Base-by-base conservation (phyloP, 2,797 vertebrate species). In the Gobio occitaniae region DNA sequence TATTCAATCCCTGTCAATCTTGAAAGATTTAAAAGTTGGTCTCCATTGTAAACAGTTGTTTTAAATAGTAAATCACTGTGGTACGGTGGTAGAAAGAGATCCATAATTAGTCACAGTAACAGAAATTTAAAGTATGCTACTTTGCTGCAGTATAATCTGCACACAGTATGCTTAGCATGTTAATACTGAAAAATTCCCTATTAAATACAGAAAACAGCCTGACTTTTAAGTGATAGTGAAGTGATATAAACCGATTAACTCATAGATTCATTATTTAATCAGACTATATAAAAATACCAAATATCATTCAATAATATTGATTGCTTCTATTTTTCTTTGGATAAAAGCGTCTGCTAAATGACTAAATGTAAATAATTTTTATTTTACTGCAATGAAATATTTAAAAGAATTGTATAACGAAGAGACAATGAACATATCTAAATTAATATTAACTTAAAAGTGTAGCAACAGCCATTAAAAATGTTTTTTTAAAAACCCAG, bases 1-100 rank as follows among this genome's bases (percentile, higher is more conserved):
- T 29, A 52, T 68, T 36, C 65, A 81, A 15, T 48, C 29, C 61
- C 75, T 63, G 83, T 82, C 83, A 86, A 50, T 83, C 78, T 78
- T 1, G 11, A n/a, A 54, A 38, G 61, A 80, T 69, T 44, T 74
- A 59, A 50, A 56, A 80, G 15, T 52, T 76, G 15, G 19, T 41
- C 29, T 19, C 16, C 16, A 76, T 56, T 56, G 61, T 56, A 44
- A 36, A 65, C 77, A 32, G 25, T 81, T 69, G 29, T 54, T 78
- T 78, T 63, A 78, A 47, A 78, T 13, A 25, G 2, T 78, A 61
- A 76, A 65, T 32, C 44, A 79, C 59, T 32, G 16, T 59, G 11
- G 8, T 15, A 8, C 11, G 3, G 32, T 56, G 36, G 52, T 19
- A 56, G 10, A 44, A 44, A 71, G n/a, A 79, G 44, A 66, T 61